Base-by-base conservation (phyloP, 2,888 invertebrate genomes). In the Oligia strigilis region DNA sequence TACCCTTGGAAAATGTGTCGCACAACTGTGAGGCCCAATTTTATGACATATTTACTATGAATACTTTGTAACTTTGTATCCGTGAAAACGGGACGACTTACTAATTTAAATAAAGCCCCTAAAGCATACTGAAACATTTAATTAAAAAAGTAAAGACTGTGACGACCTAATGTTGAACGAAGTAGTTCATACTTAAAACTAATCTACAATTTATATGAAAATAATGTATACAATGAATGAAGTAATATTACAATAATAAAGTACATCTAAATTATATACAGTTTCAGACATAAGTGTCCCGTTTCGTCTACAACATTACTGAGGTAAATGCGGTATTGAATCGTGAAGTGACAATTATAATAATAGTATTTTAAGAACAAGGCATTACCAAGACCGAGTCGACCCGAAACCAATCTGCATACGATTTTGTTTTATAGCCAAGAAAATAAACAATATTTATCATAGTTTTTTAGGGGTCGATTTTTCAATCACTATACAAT, bases 311-410 rank as follows among this genome's bases (percentile, higher is more conserved):
- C 86, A 84, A 77, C 52, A 87, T 83, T 87, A 89, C 80, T 91
- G 92, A 92, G 92, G 92, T 92, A 92, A 77, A 89, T 91, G 86
- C 89, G 92, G 92, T 87, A 89, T 91, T 82, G 78, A 86, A 86
- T 82, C 87, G 87, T 86, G 82, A 84, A 86, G 72, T 83, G 80
- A 84, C 67, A 79, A 65, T 71, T 77, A 73, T 60, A 78, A 62
- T 78, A 76, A n/a, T 69, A 73, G 58, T 73, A 49, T 78, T 78
- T 79, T 52, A 71, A 76, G 58, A 52, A 75, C 64, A 83, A 89
- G 89, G 86, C 86, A 87, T 78, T 74, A 76, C 60, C 76, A 85
- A 77, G 70, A 82, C 82, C 55, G 58, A 83, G n/a, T 72, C 83
- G 67, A 74, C 23, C 77, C 83, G 29, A 75, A 60, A 77, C 72